Evolutionary conservation across 2,888 invertebrate genomes (phyloP).

Genomic region (Orgyia antiqua): DNA sequence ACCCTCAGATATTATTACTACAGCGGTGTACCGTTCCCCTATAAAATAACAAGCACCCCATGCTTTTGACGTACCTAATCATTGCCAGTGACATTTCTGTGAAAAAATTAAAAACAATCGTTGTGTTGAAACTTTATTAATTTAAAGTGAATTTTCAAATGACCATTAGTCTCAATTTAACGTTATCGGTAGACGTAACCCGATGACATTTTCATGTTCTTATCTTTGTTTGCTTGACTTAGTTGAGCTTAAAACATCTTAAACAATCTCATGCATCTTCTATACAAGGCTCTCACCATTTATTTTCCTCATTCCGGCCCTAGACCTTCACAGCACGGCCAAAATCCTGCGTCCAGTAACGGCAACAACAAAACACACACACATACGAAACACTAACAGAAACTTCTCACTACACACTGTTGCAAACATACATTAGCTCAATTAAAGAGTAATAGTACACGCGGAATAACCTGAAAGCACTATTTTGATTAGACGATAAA

Average conservation of each 20-base stretch:
- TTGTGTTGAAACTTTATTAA: constrained; percentile 12
- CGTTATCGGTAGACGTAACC: constrained; percentile 40
- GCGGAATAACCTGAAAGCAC: constrained; percentile 36
- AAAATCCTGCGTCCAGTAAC: constrained; percentile 62
- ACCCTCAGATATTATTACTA: constrained; percentile 43
- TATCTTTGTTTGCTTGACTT: constrained; percentile 35
- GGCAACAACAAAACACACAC: constrained; percentile 68
- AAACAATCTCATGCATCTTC: constrained; percentile 18
- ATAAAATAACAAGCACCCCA: constrained; percentile 42
- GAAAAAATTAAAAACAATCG: constrained; percentile 28
- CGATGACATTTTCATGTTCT: constrained; percentile 41
- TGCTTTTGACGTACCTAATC: constrained; percentile 34
- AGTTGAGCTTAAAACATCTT: too few relatives aligned
- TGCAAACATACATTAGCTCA: constrained; percentile 33
- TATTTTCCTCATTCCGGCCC: constrained; percentile 72
- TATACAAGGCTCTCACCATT: constrained; percentile 62
- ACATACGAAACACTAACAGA: constrained; percentile 55
- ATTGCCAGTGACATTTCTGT: constrained; percentile 24
- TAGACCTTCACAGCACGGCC: constrained; percentile 66
- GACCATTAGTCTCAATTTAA: constrained; percentile 26
- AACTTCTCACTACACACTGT: constrained; percentile 47
- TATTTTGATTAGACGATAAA: constrained; percentile 53
- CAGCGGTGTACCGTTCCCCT: constrained; percentile 36
- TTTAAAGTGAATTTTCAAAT: constrained; percentile 8
- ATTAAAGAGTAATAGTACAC: constrained; percentile 30